phyloP scores from a whole-genome alignment of 2,888 invertebrate genomes.

The Protodeltote pygarga region DNA sequence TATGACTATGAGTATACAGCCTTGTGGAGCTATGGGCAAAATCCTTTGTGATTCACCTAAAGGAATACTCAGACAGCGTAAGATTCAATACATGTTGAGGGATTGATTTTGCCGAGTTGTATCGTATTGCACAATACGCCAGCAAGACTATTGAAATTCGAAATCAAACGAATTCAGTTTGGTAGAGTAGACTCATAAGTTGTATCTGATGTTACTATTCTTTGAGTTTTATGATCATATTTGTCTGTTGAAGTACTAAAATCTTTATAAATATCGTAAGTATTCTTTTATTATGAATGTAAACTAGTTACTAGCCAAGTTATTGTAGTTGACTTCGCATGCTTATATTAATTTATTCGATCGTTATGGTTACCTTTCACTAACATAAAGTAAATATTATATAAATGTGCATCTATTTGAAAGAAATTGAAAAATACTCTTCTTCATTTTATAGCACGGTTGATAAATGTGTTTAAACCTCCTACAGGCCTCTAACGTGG shows the following conservation, averaged over 20 bases:
- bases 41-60: slow-evolving; percentile 48
- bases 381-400: too few species aligned
- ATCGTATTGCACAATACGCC: slow-evolving; percentile 14
- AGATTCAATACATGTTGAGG: slow-evolving; percentile 37
- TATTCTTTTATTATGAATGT: too few species aligned
- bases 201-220: slow-evolving; percentile 1
- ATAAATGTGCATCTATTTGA: too few species aligned
- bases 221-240: slow-evolving; percentile 1
- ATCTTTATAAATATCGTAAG: too few species aligned
- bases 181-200: slow-evolving; percentile 10
- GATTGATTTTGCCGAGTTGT: slow-evolving; percentile 32
- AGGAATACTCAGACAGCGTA: slow-evolving; percentile 26
- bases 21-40: slow-evolving; percentile 40
- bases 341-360: too few species aligned
- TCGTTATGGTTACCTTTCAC: too few species aligned
- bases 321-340: too few species aligned
- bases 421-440: too few species aligned
- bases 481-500: too few species aligned
- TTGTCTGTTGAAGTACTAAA: background rate
- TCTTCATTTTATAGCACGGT: too few species aligned
- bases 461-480: too few species aligned
- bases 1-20: slow-evolving; percentile 46
- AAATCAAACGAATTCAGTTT: slow-evolving; percentile 19
- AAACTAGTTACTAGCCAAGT: too few species aligned
- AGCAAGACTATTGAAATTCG: slow-evolving; percentile 22